These are phyloP conservation scores for Drosophila aldrichi DNA, from an alignment of 2,888 invertebrate genomes.

Conservation along the genomic window DNA sequence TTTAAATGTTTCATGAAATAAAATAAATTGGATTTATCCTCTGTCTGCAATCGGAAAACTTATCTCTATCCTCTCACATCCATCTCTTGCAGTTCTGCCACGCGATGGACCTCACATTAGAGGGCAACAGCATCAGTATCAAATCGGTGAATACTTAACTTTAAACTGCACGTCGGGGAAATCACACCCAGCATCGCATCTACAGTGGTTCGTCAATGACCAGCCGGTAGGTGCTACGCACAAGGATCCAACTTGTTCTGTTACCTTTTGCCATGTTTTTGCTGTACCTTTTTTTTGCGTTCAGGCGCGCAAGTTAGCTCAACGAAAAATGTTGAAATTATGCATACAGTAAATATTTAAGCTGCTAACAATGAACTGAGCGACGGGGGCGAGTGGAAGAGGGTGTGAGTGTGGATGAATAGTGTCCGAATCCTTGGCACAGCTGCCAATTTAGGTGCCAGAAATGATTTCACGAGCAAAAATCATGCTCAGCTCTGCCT, in stretches of 20 bases:
- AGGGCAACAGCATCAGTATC: slow-evolving; percentile 90
- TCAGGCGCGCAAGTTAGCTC: slow-evolving; percentile 5
- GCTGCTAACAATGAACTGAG: slow-evolving; percentile 63
- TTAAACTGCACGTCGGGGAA: slow-evolving; percentile 92
- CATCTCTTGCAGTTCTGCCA: slow-evolving; percentile 87
- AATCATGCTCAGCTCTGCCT: slow-evolving; percentile 68
- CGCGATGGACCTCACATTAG: slow-evolving; percentile 91
- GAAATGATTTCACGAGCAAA: slow-evolving; percentile 79
- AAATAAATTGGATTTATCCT: neutral
- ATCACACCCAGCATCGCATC: slow-evolving; percentile 90
- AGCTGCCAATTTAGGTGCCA: slow-evolving; percentile 57
- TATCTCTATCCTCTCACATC: neutral
- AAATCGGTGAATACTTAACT: slow-evolving; percentile 90
- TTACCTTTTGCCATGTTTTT: slow-evolving; percentile 16
- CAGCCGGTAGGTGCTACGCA: slow-evolving; percentile 87
- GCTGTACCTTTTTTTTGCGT: slow-evolving; percentile 29
- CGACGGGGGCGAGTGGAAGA: neutral
- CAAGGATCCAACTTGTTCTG: slow-evolving; percentile 17
- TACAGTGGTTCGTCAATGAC: slow-evolving; percentile 92
- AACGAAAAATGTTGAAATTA: slow-evolving; percentile 67
- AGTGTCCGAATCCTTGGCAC: slow-evolving; percentile 40
- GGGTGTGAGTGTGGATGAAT: neutral
- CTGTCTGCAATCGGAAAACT: neutral
- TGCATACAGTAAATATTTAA: slow-evolving; percentile 78
- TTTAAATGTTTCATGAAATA: neutral